Evolutionary conservation across 2,113 vertebrate genomes (phyloP).

Genomic region (Spermophilus dauricus): DNA sequence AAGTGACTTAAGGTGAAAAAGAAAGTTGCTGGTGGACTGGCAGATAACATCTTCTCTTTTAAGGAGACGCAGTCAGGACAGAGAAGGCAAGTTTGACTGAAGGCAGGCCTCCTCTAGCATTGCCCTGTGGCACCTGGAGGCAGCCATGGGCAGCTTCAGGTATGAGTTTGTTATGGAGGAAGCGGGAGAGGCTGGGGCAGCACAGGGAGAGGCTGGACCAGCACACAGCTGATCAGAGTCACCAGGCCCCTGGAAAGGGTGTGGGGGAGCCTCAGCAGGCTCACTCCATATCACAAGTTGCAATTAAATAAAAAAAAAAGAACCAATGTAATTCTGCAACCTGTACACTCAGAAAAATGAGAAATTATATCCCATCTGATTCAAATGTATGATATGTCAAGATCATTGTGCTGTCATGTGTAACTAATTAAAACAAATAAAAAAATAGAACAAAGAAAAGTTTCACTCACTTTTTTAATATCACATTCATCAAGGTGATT

Average conservation of each 20-base stretch:
- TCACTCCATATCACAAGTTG: background rate
- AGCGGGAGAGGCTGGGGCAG: background rate
- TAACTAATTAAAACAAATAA: background rate
- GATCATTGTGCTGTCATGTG: too few species aligned
- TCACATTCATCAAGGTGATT: conserved; percentile 91
- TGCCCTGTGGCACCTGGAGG: background rate
- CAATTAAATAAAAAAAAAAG: background rate
- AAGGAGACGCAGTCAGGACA: background rate
- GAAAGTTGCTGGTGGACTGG: background rate
- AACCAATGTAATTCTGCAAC: too few species aligned
- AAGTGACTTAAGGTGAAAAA: background rate
- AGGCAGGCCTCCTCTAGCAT: background rate
- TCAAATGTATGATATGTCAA: too few species aligned
- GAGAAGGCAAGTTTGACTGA: background rate
- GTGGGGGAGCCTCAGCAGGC: too few species aligned
- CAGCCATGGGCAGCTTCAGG: background rate
- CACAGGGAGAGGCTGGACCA: background rate
- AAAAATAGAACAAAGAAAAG: background rate
- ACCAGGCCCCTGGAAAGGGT: too few species aligned
- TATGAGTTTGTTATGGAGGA: background rate
- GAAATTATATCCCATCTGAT: too few species aligned
- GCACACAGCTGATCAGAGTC: background rate
- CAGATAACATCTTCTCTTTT: background rate
- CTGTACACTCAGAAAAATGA: too few species aligned
- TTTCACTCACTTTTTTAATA: conserved; percentile 88